phyloP scores from a whole-genome alignment of 1,140 invertebrate genomes.

The Homalodisca vitripennis region DNA sequence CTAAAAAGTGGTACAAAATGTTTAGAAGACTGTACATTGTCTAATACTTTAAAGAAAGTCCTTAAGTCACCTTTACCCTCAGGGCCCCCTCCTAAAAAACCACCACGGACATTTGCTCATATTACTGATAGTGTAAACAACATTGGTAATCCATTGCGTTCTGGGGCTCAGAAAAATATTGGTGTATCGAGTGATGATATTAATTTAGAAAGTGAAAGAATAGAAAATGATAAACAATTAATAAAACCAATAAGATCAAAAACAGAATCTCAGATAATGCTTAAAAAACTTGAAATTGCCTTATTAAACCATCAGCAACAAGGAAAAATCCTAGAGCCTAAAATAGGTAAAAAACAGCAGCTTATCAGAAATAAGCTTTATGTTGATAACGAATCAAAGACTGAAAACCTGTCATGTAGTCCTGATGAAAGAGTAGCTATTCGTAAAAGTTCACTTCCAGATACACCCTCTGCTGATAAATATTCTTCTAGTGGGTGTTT shows the following conservation, averaged over 20 bases:
- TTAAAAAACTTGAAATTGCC: slow-evolving; percentile 39
- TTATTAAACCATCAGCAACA: slow-evolving; percentile 25
- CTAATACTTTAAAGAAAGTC: slow-evolving; percentile 59
- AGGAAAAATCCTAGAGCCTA: slow-evolving; percentile 3
- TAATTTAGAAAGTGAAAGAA: slow-evolving; percentile 24
- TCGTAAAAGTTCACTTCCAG: not conserved
- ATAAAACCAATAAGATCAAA: slow-evolving; percentile 34
- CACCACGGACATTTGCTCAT: slow-evolving; percentile 64
- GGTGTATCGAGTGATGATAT: slow-evolving; percentile 16
- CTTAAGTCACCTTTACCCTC: slow-evolving; percentile 60
- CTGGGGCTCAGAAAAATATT: too few species aligned
- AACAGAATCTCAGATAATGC: slow-evolving; percentile 42
- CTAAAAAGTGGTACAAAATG: not conserved
- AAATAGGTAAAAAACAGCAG: slow-evolving; percentile 28
- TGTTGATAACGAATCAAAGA: too few species aligned
- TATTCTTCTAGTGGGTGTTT: slow-evolving; percentile 10
- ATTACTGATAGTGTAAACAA: too few species aligned
- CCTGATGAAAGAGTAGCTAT: not conserved
- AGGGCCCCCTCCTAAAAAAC: slow-evolving; percentile 69
- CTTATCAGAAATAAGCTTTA: not conserved
- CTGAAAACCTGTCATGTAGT: too few species aligned
- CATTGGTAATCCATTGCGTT: too few species aligned
- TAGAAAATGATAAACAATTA: not conserved
- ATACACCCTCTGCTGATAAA: not conserved
- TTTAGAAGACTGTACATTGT: not conserved